Conservation (phyloP, 53 echinoderm and acorn worm species). For the Crossaster papposus region DNA sequence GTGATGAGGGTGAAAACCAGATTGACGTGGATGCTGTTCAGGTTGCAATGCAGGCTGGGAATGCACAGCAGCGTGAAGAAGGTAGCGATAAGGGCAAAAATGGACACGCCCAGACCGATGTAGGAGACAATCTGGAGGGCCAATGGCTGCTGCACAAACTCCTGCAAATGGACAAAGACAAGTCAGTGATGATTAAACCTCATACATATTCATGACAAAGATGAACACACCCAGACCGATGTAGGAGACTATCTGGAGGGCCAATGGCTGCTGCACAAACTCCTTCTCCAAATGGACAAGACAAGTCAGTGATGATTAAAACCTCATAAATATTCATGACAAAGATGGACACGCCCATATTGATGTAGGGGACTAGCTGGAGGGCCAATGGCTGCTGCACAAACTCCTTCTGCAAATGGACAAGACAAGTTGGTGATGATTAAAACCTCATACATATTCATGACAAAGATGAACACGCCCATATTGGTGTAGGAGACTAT, state of each 20-base stretch:
- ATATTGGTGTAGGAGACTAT: constrained; percentile 80
- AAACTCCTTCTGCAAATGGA: constrained; percentile 36
- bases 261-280: constrained; percentile 56
- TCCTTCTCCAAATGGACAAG: constrained; percentile 14
- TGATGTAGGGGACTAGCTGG: constrained; percentile 76
- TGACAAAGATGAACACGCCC: constrained; percentile 70
- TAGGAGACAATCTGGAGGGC: constrained; percentile 81
- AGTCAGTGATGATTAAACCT: neutral
- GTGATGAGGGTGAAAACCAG: constrained; percentile 86
- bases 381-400: constrained; percentile 62
- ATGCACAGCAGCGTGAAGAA: constrained; percentile 91
- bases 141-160: constrained; percentile 54
- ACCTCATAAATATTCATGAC: constrained; percentile 57
- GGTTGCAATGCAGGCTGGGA: constrained; percentile 86
- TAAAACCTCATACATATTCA: too few species aligned
- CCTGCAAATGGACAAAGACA: constrained; percentile 9
- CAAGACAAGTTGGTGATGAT: too few species aligned
- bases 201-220: constrained; percentile 64
- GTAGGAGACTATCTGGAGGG: constrained; percentile 79
- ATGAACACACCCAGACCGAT: constrained; percentile 74
- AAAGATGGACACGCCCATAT: constrained; percentile 71
- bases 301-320: too few species aligned
- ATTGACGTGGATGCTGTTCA: constrained; percentile 97
- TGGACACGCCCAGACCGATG: constrained; percentile 73
- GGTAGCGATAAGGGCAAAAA: constrained; percentile 78